Percentiles rank a stretch among this genome's conserved stretches.
Evolutionary conservation across 2,113 vertebrate species (phyloP).

Genomic region (Catharus minimus): DNA sequence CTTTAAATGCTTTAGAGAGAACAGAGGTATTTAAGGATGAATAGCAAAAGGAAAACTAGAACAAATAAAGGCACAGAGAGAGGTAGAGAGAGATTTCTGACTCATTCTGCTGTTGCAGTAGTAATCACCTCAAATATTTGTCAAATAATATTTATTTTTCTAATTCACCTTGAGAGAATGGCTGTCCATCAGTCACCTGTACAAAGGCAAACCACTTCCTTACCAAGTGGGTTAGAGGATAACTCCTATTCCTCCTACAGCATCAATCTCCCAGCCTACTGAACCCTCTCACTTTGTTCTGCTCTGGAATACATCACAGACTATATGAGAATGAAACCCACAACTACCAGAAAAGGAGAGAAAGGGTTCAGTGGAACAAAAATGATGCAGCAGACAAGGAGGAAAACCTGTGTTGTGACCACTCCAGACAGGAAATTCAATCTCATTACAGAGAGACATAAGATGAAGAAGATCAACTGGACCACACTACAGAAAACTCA

Average conservation of each 20-base stretch:
- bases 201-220: background rate
- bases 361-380: background rate
- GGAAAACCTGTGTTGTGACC: background rate
- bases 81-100: background rate
- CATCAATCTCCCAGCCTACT: background rate
- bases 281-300: background rate
- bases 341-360: background rate
- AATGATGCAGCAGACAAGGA: background rate
- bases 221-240: background rate
- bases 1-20: background rate
- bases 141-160: background rate
- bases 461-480: background rate
- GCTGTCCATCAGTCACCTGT: background rate
- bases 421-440: background rate
- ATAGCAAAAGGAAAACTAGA: background rate
- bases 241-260: background rate
- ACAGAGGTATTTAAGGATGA: background rate
- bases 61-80: background rate
- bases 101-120: background rate
- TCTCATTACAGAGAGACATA: background rate
- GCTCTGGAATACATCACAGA: background rate
- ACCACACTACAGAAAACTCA: background rate
- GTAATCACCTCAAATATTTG: background rate
- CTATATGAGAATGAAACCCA: background rate
- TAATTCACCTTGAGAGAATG: background rate